Evolutionary conservation across 2,888 invertebrate genomes (phyloP).

Genomic region (Cryptosula pallasiana): DNA sequence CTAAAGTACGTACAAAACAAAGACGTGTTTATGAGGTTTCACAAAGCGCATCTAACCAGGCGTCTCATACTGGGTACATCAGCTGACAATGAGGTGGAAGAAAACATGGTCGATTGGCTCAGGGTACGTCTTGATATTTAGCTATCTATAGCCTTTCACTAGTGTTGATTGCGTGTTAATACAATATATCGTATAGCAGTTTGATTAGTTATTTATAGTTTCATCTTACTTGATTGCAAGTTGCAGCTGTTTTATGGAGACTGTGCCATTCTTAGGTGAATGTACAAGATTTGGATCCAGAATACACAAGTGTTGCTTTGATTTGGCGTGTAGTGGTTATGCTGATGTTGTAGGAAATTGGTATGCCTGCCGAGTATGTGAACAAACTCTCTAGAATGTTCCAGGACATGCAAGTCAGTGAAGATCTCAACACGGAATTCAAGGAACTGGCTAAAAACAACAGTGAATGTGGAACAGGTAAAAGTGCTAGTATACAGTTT

Average conservation of each 20-base stretch:
- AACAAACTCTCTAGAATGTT: slow-evolving; percentile 94
- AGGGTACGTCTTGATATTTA: slow-evolving; percentile 56
- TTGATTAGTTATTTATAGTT: too few species aligned
- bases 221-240: too few species aligned
- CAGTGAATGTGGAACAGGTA: slow-evolving; percentile 60
- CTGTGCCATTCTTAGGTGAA: too few species aligned
- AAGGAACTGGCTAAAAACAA: slow-evolving; percentile 69
- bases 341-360: slow-evolving; percentile 72
- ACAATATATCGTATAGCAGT: too few species aligned
- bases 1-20: slow-evolving; percentile 98
- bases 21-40: slow-evolving; percentile 99
- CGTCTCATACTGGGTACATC: slow-evolving; percentile 93
- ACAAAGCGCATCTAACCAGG: slow-evolving; percentile 94
- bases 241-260: too few species aligned
- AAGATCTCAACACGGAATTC: slow-evolving; percentile 91
- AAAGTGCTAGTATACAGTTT: too few species aligned
- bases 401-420: slow-evolving; percentile 90
- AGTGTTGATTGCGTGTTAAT: too few species aligned
- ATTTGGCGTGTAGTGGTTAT: background rate
- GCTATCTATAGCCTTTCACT: too few species aligned
- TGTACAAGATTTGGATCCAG: too few species aligned
- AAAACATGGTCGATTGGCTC: slow-evolving; percentile 95
- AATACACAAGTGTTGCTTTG: too few species aligned
- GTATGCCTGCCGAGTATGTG: slow-evolving; percentile 99
- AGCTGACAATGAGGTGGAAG: slow-evolving; percentile 98